Evolutionary conservation across 2,113 vertebrate species (phyloP), one percentile per base, ranked within the genome.

Genomic region (Chlamydotis undulata): DNA sequence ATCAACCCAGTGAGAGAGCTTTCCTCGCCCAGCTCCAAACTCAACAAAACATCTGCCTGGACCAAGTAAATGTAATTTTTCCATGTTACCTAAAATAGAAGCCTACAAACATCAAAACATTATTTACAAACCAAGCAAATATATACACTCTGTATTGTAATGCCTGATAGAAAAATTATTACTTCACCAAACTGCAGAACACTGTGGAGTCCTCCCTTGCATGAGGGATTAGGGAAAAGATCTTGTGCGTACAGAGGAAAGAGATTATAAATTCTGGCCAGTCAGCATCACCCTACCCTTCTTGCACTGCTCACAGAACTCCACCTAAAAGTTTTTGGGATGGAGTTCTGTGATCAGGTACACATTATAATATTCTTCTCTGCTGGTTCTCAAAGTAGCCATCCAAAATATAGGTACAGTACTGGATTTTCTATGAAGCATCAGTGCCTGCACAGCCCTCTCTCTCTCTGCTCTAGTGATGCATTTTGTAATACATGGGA

Each of bases 1-100:
- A 50, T 98, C 98, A 91, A 99, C 98, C 99, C 99, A 99, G 14
- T 99, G 99, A 67, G 99, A 99, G 68, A 99, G 98, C 97, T 99
- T 99, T 76, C 99, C 99, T 91, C 98, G 98, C 31, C 99, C 99
- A 16, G 99, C 99, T 87, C 99, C 99, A 91, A 99, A 99, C 94
- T 99, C 99, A 83, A 99, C 96, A 85, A 99, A 99, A 96, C 99
- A 99, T 85, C 97, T 98, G 92, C 98, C 98, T 37, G 98, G 96
- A 63, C 97, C 97, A 93, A 99, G 98, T 96, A 99, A 98, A 63
- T 98, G 97, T 95, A 99, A 83, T 47, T 98, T 98, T 95, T 99
- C 98, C 98, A 99, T 98, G 94, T 99, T 98, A 96, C 99, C 99
- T 98, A 99, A 95, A 97, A 99, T 98, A 81, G 99, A 99, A 80